A percentile compares a stretch with the other conserved stretches of the same genome.
Conservation (phyloP, 2,113 vertebrate genomes). For the Drymodes brunneopygia region DNA sequence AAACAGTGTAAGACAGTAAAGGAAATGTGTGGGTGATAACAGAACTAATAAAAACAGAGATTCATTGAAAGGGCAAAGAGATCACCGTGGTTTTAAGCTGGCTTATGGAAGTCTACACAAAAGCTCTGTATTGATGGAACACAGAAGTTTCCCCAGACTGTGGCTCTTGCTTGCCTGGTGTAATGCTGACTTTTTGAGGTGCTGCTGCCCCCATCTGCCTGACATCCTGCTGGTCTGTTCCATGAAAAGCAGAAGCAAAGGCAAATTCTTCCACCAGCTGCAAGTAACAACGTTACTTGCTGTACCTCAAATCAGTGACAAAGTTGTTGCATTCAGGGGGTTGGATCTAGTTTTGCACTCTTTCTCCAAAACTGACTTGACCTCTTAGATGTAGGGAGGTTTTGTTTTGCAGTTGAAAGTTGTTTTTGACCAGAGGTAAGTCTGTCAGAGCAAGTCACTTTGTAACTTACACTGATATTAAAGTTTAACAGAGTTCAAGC, state of each 20-base stretch:
- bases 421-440: background rate
- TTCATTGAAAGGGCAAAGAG: background rate
- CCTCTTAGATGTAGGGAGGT: fast-evolving
- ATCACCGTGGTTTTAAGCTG: background rate
- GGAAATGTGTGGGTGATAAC: background rate
- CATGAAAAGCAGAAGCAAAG: background rate
- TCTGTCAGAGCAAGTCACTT: background rate
- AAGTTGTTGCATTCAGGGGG: background rate
- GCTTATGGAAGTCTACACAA: background rate
- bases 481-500: conserved; percentile 22
- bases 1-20: background rate
- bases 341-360: background rate
- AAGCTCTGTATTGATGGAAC: background rate
- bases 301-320: background rate
- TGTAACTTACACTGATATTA: background rate
- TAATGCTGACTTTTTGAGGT: background rate
- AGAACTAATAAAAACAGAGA: background rate
- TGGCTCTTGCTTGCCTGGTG: background rate
- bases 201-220: conserved; percentile 27
- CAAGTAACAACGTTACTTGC: background rate
- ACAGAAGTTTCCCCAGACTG: background rate
- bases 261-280: background rate
- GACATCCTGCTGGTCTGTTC: background rate
- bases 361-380: background rate
- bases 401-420: background rate